phyloP scores from a whole-genome alignment of 2,113 vertebrate species.

The Muntiacus muntjak region DNA sequence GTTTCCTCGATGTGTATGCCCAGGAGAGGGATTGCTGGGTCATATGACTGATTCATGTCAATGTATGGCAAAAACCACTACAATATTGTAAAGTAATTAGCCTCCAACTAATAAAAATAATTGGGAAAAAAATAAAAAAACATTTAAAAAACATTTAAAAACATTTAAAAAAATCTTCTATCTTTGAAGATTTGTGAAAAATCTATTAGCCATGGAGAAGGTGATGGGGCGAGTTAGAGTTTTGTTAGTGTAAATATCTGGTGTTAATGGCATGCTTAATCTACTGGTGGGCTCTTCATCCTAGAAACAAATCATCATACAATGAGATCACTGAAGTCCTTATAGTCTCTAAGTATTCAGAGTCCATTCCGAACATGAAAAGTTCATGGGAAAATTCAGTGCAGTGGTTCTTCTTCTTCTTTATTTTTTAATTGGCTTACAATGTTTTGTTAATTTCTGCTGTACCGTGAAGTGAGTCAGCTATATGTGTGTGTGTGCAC shows the following conservation, averaged over 20 bases:
- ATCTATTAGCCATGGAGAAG: neutral
- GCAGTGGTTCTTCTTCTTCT: neutral
- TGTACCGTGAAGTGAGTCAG: neutral
- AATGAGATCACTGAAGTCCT: neutral
- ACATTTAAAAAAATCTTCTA: no score
- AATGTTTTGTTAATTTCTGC: neutral
- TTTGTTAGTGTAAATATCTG: neutral
- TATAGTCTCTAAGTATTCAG: neutral
- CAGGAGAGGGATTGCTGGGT: no score
- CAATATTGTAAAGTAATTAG: no score
- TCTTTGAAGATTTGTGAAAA: neutral
- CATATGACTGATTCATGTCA: no score
- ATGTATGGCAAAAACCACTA: no score
- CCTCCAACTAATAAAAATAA: no score
- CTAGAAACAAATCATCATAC: neutral
- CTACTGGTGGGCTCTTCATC: neutral
- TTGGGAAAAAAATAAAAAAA: no score
- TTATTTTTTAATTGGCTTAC: neutral
- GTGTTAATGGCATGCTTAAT: neutral
- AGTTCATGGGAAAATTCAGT: neutral
- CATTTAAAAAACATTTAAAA: no score
- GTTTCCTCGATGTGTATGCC: no score
- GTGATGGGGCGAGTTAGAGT: fast-evolving
- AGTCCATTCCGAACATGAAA: neutral
- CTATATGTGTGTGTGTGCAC: fast-evolving